Evolutionary conservation across 37 sponge, comb jelly and placozoan species (phyloP).

Genomic region (Spongia lamella): DNA sequence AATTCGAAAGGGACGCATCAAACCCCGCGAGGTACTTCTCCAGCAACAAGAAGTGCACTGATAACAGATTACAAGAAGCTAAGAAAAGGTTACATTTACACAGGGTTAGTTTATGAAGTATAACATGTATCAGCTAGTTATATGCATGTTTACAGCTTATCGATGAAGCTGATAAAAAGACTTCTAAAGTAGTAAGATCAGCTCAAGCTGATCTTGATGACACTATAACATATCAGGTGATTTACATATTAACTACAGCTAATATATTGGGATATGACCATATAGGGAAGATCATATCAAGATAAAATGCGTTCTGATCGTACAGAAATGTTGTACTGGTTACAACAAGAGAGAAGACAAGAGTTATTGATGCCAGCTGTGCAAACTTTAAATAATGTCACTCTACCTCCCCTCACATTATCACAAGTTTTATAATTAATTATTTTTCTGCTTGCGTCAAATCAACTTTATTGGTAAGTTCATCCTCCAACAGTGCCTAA

Average conservation of each 20-base stretch:
- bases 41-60: slow-evolving; percentile 9
- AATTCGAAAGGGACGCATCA: slow-evolving; percentile 83
- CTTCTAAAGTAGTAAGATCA: slow-evolving; percentile 14
- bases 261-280: background rate
- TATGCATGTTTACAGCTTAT: slow-evolving; percentile 38
- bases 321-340: slow-evolving; percentile 91
- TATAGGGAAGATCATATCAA: slow-evolving; percentile 77
- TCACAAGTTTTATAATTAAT: background rate
- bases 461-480: slow-evolving; percentile 53
- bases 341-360: slow-evolving; percentile 82
- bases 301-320: slow-evolving; percentile 86
- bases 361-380: slow-evolving; percentile 14
- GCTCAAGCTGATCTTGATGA: slow-evolving; percentile 39
- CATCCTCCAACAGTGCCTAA: slow-evolving; percentile 53
- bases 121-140: too few relatives aligned
- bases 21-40: slow-evolving; percentile 84
- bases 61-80: slow-evolving; percentile 68
- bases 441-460: slow-evolving; percentile 50
- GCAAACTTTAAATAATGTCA: background rate
- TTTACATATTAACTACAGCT: background rate
- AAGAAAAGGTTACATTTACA: slow-evolving; percentile 59
- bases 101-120: slow-evolving; percentile 29
- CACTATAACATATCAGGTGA: slow-evolving; percentile 62
- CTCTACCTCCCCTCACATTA: background rate
- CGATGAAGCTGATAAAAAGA: slow-evolving; percentile 28